Evolutionary conservation across 23 tunicate species (phyloP).

Genomic region (Diplosoma virens): DNA sequence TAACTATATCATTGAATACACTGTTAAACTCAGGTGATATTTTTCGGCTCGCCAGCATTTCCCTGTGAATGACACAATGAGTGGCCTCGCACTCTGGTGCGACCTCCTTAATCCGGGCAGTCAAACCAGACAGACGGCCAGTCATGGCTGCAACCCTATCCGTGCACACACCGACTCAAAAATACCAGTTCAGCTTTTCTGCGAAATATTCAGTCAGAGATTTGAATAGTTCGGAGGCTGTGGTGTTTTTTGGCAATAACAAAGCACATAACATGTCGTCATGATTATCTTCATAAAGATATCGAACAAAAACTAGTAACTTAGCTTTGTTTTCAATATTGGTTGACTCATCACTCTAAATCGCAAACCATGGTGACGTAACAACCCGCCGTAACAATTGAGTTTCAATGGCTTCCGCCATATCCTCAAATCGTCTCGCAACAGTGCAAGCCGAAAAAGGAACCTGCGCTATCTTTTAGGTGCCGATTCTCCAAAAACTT

Average conservation of each 20-base stretch:
- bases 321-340: conserved; percentile 37
- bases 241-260: conserved; percentile 50
- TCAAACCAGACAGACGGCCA: no score
- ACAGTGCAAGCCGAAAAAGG: conserved; percentile 59
- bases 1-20: no score
- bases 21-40: no score
- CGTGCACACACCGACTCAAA: no score
- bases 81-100: no score
- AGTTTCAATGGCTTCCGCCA: conserved; percentile 32
- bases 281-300: conserved; percentile 41
- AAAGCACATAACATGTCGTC: conserved; percentile 53
- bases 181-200: no score
- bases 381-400: conserved; percentile 22
- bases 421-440: conserved; percentile 46
- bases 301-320: conserved; percentile 63
- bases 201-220: no score
- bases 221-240: conserved; percentile 68
- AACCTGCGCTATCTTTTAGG: conserved; percentile 43
- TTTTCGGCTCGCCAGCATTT: no score
- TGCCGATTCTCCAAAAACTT: conserved; percentile 45
- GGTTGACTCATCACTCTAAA: conserved; percentile 53
- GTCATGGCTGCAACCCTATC: no score
- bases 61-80: no score
- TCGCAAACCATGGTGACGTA: conserved; percentile 25
- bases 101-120: no score